Conservation (phyloP, 2,797 vertebrate species). For the Erithacus rubecula region DNA sequence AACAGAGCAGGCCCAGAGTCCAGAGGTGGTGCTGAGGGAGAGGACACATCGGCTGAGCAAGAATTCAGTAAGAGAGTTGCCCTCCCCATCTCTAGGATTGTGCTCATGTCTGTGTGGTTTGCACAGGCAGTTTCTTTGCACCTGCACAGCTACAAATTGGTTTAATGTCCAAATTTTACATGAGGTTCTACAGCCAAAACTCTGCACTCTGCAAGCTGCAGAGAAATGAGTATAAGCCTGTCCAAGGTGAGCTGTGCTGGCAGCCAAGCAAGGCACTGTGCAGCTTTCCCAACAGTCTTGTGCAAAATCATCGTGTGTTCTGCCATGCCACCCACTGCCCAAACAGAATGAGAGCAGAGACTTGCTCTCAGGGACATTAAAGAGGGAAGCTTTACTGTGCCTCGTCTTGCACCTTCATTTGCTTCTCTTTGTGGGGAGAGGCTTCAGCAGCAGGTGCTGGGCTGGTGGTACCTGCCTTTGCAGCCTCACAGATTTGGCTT, state of each 20-base stretch:
- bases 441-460: background rate
- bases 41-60: background rate
- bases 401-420: background rate
- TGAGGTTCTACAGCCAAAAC: background rate
- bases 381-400: background rate
- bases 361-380: background rate
- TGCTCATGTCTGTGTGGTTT: background rate
- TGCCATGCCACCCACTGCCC: background rate
- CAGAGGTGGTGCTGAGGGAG: conserved; percentile 49
- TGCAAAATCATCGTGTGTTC: background rate
- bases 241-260: background rate
- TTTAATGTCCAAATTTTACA: background rate
- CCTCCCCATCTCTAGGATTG: background rate
- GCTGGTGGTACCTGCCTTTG: background rate
- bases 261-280: background rate
- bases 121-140: background rate
- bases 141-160: background rate
- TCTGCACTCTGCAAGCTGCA: background rate
- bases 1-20: conserved; percentile 49
- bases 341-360: background rate
- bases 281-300: background rate
- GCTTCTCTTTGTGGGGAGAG: background rate
- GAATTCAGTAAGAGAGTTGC: conserved; percentile 56
- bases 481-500: background rate
- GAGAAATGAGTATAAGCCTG: background rate